These are phyloP conservation scores for Hemibagrus guttatus DNA, from an alignment of 2,797 vertebrate genomes.

Conservation along the genomic window DNA sequence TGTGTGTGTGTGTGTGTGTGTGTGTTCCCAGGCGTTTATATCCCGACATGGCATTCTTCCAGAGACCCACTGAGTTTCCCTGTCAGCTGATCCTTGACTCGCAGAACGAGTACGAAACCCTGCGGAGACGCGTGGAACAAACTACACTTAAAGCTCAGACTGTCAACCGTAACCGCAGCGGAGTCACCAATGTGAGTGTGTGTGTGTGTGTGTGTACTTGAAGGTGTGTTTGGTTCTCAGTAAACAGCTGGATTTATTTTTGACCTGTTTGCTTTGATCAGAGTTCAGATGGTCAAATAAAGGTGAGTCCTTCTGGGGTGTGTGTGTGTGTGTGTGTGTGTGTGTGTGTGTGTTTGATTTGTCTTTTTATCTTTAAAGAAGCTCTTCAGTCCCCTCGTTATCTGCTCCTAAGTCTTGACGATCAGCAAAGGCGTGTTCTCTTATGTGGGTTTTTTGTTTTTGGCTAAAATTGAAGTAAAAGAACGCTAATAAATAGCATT, in stretches of 20 bases:
- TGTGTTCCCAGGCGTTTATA: constrained; percentile 83
- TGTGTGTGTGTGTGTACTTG: not conserved
- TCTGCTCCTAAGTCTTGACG: not conserved
- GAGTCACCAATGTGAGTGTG: constrained; percentile 91
- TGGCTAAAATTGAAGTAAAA: too few species aligned
- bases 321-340: constrained; percentile 8
- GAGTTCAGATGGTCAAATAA: constrained; percentile 29
- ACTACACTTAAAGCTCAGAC: constrained; percentile 95
- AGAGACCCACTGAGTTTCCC: constrained; percentile 92
- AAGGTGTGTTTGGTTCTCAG: not conserved
- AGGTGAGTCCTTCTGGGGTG: not conserved
- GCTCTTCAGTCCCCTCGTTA: not conserved
- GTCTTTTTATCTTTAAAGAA: not conserved
- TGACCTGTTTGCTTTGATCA: constrained; percentile 37
- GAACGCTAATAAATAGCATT: not conserved
- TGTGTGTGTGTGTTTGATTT: not conserved
- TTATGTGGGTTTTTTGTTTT: not conserved
- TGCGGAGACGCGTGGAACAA: constrained; percentile 91
- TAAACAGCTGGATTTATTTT: constrained; percentile 16
- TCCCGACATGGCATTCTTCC: constrained; percentile 98
- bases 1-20: not conserved
- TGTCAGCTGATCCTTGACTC: constrained; percentile 93
- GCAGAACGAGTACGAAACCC: constrained; percentile 94
- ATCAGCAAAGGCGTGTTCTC: not conserved
- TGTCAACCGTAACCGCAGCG: constrained; percentile 91